Evolutionary conservation across 2,888 invertebrate genomes (phyloP).

Genomic region (Xestia xanthographa): DNA sequence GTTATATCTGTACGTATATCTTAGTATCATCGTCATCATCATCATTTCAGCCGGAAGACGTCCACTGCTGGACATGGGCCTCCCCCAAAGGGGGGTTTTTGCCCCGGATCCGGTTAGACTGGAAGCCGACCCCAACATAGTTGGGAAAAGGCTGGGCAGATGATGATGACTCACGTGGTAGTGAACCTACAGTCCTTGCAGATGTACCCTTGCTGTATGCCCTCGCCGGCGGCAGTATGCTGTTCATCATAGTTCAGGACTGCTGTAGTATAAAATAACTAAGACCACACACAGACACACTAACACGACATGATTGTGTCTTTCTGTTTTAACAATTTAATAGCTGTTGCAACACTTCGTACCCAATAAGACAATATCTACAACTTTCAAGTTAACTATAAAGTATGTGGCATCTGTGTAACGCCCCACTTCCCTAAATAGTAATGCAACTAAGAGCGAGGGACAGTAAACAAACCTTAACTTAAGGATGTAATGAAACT

Average conservation of each 20-base stretch:
- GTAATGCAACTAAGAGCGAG: slow-evolving; percentile 49
- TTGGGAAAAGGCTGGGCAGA: too few relatives aligned
- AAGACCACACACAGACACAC: not conserved
- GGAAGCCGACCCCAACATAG: too few relatives aligned
- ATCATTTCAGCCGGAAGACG: too few relatives aligned
- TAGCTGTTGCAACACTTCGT: not conserved
- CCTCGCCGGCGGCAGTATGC: slow-evolving; percentile 65
- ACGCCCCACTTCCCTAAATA: slow-evolving; percentile 37
- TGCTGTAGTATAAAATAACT: slow-evolving; percentile 58
- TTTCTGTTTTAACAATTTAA: not conserved
- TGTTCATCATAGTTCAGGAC: slow-evolving; percentile 80
- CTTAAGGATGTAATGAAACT: slow-evolving; percentile 59
- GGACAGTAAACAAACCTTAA: slow-evolving; percentile 58
- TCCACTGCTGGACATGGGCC: too few relatives aligned
- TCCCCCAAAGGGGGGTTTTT: too few relatives aligned
- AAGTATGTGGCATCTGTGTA: slow-evolving; percentile 39
- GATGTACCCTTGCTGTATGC: slow-evolving; percentile 69
- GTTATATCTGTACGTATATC: too few relatives aligned
- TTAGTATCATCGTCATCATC: too few relatives aligned
- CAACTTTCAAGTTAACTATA: slow-evolving; percentile 27
- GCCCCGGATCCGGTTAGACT: too few relatives aligned
- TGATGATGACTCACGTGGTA: slow-evolving; percentile 79
- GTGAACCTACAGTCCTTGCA: slow-evolving; percentile 79
- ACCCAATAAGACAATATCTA: slow-evolving; percentile 11
- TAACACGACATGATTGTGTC: not conserved